Conservation (phyloP, 2,888 invertebrate genomes). For the Candidula unifasciata region DNA sequence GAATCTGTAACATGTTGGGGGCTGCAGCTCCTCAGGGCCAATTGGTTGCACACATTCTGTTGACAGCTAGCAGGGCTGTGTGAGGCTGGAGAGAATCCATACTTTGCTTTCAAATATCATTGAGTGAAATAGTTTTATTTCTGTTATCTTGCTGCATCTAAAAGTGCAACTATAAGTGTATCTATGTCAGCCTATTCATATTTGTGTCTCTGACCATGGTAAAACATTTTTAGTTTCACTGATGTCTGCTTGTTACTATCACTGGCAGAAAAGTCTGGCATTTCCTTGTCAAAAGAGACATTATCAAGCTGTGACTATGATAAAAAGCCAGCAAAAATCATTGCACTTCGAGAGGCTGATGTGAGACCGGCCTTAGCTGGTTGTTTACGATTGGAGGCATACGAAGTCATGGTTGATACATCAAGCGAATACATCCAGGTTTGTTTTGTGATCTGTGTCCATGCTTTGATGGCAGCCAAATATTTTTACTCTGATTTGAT, state of each 20-base stretch:
- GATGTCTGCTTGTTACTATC: neutral
- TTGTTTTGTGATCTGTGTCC: neutral
- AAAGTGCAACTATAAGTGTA: no score
- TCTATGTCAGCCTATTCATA: no score
- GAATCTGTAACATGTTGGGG: no score
- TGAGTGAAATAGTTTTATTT: no score
- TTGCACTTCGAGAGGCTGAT: neutral
- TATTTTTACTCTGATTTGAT: neutral
- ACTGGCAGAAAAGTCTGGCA: constrained; percentile 38
- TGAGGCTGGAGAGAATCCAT: no score
- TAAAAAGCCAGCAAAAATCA: neutral
- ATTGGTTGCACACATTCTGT: no score
- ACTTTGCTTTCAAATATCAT: no score
- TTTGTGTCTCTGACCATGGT: no score
- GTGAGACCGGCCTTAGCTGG: neutral
- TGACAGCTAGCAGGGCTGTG: no score
- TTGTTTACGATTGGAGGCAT: constrained; percentile 53
- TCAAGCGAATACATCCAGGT: constrained; percentile 54
- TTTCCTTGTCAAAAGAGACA: constrained; percentile 35
- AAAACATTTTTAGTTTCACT: no score
- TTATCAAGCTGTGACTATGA: constrained; percentile 17
- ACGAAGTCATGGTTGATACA: constrained; percentile 57
- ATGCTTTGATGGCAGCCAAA: neutral
- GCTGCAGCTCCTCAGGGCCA: no score
- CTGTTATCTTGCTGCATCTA: no score